These are phyloP conservation scores for Tribolium castaneum DNA, from an alignment of 1,140 invertebrate species.

Conservation along the genomic window DNA sequence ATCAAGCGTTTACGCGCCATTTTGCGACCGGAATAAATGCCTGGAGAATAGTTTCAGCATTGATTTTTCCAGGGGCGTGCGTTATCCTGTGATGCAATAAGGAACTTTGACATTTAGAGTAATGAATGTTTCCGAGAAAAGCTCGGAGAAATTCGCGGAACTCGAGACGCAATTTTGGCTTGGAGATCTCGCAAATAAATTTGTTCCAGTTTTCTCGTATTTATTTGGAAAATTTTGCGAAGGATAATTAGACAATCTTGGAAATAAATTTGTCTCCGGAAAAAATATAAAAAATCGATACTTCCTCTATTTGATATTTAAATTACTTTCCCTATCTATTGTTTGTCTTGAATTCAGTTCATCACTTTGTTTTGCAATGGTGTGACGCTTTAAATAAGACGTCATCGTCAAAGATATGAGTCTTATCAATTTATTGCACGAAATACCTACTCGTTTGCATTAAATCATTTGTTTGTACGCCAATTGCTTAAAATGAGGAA, in stretches of 20 bases:
- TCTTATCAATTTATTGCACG: no score
- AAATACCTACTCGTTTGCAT: no score
- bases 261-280: no score
- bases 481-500: no score
- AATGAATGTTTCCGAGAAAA: not conserved
- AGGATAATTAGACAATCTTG: no score
- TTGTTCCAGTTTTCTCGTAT: no score
- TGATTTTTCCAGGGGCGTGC: slow-evolving; percentile 17
- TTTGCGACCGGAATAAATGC: not conserved
- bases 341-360: not conserved
- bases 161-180: no score
- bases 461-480: no score
- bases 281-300: no score
- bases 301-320: no score
- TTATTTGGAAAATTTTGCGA: no score
- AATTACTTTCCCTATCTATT: not conserved
- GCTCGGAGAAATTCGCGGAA: not conserved
- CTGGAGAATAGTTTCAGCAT: not conserved
- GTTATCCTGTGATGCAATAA: slow-evolving; percentile 9
- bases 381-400: not conserved
- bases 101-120: not conserved
- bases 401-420: not conserved
- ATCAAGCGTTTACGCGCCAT: slow-evolving; percentile 14
- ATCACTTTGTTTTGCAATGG: not conserved
- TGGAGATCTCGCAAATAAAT: no score